Base-by-base conservation (phyloP, 2,797 vertebrate species). In the Pipistrellus pipistrellus region DNA sequence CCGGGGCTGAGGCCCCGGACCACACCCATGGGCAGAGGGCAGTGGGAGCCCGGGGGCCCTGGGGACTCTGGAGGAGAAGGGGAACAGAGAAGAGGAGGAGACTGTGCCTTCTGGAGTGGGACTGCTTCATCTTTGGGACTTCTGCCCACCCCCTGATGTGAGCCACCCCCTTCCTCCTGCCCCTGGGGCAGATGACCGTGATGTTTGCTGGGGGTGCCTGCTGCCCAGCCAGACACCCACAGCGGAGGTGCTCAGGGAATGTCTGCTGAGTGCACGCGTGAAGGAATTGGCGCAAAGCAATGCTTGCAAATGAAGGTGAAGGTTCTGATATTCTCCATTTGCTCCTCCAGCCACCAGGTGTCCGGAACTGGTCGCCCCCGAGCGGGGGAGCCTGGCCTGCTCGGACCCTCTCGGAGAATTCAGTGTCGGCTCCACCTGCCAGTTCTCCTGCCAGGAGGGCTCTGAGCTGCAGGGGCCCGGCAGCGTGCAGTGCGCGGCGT, bases 361-460 rank as follows among this genome's bases (percentile, higher is more conserved):
- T 90, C 97, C 97, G 0, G 90, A 30, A 75, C 96, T 99, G 83
- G 15, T 23, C 0, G 13, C 96, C 18, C 98, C 97, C 1, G 84
- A 96, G 59, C 75, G 68, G 64, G 98, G 98, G 25, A 95, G 64
- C 1, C 46, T 98, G 95, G 98, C 89, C 94, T 99, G 99, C 95
- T 98, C 95, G 90, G 98, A 98, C 0, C 1, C 89, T 1, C 73
- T 96, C 0, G 97, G 97, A 32, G 96, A 97, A 35, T 97, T 98
- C 97, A 97, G 95, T 0, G 98, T 98, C 95, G 98, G 98, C 95
- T 98, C 99, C 83, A 98, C 96, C 0, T 99, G 99, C 73, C 93
- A 90, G 91, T 98, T 99, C 92, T 97, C 93, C 80, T 99, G 99
- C 1, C 76, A 98, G 10, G 91, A 98, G 27, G 98, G 98, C 10